Conservation (phyloP, 2,113 vertebrate species). For the Crotalus viridis region DNA sequence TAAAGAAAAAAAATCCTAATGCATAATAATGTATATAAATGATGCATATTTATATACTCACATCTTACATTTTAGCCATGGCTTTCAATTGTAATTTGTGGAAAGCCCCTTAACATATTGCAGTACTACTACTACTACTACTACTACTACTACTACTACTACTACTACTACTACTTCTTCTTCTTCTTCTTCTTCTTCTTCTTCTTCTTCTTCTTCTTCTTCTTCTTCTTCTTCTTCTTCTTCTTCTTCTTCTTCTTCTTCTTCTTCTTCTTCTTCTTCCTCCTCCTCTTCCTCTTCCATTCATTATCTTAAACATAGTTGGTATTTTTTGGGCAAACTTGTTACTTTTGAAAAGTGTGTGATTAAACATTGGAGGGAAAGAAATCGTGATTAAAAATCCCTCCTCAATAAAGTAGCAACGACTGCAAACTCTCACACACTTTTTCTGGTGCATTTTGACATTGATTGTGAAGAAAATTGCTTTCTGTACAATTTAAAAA, state of each 20-base stretch:
- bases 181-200: too few relatives aligned
- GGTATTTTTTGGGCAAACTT: neutral
- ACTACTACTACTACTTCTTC: too few relatives aligned
- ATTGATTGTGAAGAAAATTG: constrained; percentile 52
- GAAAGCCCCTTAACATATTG: neutral
- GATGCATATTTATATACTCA: neutral
- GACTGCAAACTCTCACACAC: neutral
- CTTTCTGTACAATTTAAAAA: constrained; percentile 25
- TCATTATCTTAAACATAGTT: neutral
- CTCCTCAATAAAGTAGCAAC: constrained; percentile 12
- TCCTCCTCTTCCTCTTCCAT: neutral
- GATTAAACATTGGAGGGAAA: neutral
- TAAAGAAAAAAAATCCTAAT: neutral
- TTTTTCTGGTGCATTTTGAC: neutral
- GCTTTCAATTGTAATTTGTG: neutral
- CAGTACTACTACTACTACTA: too few relatives aligned
- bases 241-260: neutral
- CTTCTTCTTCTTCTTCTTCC: too few relatives aligned
- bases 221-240: neutral
- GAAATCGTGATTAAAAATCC: neutral
- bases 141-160: too few relatives aligned
- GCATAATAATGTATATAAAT: neutral
- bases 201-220: too few relatives aligned
- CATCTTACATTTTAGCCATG: neutral
- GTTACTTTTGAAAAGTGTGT: neutral